Base-by-base conservation (phyloP, 2,888 invertebrate species). In the Timandra comae region DNA sequence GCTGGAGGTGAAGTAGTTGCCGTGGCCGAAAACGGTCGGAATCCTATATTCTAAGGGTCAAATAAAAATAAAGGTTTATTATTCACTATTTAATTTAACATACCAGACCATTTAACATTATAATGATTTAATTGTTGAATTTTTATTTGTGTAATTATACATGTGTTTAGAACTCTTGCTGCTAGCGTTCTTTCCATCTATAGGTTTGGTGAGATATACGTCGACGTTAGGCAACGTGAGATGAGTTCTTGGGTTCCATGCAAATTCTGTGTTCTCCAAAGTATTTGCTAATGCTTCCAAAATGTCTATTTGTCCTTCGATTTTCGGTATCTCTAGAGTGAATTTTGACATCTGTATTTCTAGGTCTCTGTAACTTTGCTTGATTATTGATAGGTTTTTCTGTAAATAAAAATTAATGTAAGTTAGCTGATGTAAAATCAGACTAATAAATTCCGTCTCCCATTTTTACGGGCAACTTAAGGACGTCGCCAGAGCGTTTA, bases 291-390 rank as follows among this genome's bases (percentile, higher is more conserved):
- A 37, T 1, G 65, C 53, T 50, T 77, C 78, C 30, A 84, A 52
- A 6, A 75, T 54, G 36, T 72, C 69, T 1, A 82, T 52, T 54
- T 84, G 77, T 0, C 73, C 71, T 60, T 79, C 76, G 5, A 84
- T 49, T 40, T 70, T 82, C 0, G 81, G 80, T 5, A 84, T 34
- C 27, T 77, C 74, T 33, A 63, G 46, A 0, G 79, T 65, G 33
- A 76, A 59, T 27, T 52, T 63, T 0, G 53, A 42, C 16, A 84
- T 59, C 38, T 70, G 64, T 9, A 40, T 35, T 52, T 82, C 78
- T 32, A 84, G 50, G 21, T 71, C 62, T 0, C 53, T 33, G 39
- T 82, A 82, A 24, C 58, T 67, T 0, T 58, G 43, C 41, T 69
- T 72, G 33, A 82, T 63, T 5, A 41, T 6, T 0, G 59, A 54